Evolutionary conservation across 2,113 vertebrate genomes (phyloP).

Genomic region (Crocuta crocuta): DNA sequence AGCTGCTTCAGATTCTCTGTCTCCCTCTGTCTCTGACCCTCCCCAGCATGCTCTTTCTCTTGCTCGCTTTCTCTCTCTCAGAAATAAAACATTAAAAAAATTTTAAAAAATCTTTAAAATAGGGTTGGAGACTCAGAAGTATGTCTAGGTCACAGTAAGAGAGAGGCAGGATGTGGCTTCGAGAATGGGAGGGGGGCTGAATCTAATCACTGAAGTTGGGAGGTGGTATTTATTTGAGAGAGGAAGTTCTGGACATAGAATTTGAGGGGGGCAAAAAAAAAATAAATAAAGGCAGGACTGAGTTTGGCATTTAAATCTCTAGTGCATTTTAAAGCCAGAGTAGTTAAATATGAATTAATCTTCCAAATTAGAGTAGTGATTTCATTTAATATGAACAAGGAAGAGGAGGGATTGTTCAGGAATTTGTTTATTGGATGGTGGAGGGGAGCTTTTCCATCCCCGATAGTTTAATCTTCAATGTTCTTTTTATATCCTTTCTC

Average conservation of each 20-base stretch:
- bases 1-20: too few species aligned
- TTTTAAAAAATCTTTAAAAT: too few species aligned
- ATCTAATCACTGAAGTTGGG: neutral
- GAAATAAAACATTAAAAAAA: too few species aligned
- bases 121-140: neutral
- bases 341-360: conserved; percentile 51
- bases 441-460: neutral
- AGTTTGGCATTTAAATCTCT: conserved; percentile 14
- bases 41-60: too few species aligned
- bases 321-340: conserved; percentile 42
- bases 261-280: neutral
- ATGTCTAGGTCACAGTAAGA: neutral
- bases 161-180: neutral
- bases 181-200: neutral
- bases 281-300: neutral
- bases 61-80: too few species aligned
- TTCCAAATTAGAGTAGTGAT: conserved; percentile 51
- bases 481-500: conserved; percentile 1
- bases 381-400: conserved; percentile 44
- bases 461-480: neutral
- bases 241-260: neutral
- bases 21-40: too few species aligned
- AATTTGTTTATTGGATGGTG: conserved; percentile 28
- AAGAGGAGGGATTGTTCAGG: conserved; percentile 5
- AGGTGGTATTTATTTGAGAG: neutral